Evolutionary conservation across 2,113 vertebrate genomes (phyloP), one percentile per base, ranked within the genome.

Genomic region (Erinaceus europaeus): DNA sequence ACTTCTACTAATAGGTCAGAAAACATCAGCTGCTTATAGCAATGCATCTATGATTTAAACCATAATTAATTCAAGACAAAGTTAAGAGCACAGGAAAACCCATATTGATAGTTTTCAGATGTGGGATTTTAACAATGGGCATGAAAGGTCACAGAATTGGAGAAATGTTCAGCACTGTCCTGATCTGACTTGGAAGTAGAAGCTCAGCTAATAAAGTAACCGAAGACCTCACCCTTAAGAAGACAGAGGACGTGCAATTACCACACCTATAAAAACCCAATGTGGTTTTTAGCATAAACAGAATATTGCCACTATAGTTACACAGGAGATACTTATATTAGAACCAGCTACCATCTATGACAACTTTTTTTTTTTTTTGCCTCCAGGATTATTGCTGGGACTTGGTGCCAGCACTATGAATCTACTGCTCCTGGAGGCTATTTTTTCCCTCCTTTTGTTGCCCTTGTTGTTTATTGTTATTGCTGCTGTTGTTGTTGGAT

Each of bases 261-360:
- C n/a, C n/a, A 53, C 2, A 55, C 10, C 38, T 40, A 23, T 67
- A 46, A 82, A 57, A 79, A 64, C 27, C 40, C 57, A 85, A 18
- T 18, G 52, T 11, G 36, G 46, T 15, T 13, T 67, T 78, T 55
- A 38, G 40, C 82, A 34, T 73, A 40, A 40, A 84, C 10, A 46
- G 25, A 82, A 6, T 82, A 44, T 64, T 69, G 29, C 34, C 78
- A 84, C 17, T 52, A 10, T 25, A 62, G 34, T 52, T 73, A 61
- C 42, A 12, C 29, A 57, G 40, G 65, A 62, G 44, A 27, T 75
- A 78, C n/a, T 85, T 73, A 73, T 23, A 91, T 78, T 64, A 86
- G 29, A 84, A 71, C 68, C 57, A 91, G 36, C 55, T 42, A 72
- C 6, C 55, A 62, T 48, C 25, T 23, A 55, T 18, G 50, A 75